phyloP scores from a whole-genome alignment of 1,140 invertebrate species.

The Drosophila tani region DNA sequence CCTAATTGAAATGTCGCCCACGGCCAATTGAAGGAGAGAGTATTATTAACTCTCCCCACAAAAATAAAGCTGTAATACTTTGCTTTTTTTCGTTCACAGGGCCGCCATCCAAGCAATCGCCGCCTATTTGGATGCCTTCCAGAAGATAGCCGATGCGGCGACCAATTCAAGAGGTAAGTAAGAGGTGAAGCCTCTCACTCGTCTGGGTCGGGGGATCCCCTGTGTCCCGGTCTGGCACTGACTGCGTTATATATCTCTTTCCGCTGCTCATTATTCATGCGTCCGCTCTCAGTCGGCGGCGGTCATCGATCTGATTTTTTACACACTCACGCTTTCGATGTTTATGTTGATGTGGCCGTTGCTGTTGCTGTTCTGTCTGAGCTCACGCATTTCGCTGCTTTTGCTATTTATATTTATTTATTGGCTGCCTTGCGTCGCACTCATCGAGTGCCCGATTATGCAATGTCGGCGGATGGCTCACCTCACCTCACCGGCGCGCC shows the following conservation, averaged over 20 bases:
- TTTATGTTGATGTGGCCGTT: conserved; percentile 24
- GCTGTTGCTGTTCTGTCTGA: conserved; percentile 29
- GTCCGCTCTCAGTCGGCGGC: conserved; percentile 50
- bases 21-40: conserved; percentile 64
- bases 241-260: conserved; percentile 19
- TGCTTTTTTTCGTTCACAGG: conserved; percentile 86
- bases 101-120: conserved; percentile 95
- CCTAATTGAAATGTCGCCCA: conserved; percentile 78
- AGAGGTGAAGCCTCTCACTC: conserved; percentile 29
- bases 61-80: conserved; percentile 43
- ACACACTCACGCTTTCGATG: conserved; percentile 58
- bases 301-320: conserved; percentile 83
- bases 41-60: conserved; percentile 58
- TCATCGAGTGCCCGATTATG: conserved; percentile 63
- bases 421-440: conserved; percentile 58
- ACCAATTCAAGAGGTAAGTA: conserved; percentile 95
- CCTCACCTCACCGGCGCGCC: conserved; percentile 35
- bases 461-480: conserved; percentile 51
- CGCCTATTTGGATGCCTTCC: conserved; percentile 97
- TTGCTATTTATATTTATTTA: conserved; percentile 78
- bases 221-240: background rate
- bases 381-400: conserved; percentile 72
- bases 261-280: conserved; percentile 38
- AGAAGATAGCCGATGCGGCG: conserved; percentile 98
- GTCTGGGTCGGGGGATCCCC: conserved; percentile 30